Percentiles rank a stretch among this genome's conserved stretches.
These are phyloP conservation scores for Vombatus ursinus DNA, from an alignment of 2,113 vertebrate genomes.

Conservation along the genomic window DNA sequence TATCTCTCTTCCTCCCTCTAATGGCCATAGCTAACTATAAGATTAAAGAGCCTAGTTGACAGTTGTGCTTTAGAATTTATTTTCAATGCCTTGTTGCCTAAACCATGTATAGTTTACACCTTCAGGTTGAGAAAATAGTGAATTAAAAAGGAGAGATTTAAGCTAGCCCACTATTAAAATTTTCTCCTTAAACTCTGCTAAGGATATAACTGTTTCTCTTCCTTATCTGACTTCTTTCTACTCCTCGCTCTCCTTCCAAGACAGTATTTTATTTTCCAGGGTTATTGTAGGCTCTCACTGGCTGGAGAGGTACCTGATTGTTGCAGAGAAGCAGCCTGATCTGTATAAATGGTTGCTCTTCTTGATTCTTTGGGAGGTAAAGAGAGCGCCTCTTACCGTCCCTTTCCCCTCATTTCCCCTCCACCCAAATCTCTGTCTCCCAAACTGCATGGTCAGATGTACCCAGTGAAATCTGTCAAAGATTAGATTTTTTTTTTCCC, in stretches of 20 bases:
- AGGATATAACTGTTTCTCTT: slow-evolving; percentile 47
- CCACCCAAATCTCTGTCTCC: slow-evolving; percentile 70
- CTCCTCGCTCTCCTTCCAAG: slow-evolving; percentile 61
- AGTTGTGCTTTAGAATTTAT: slow-evolving; percentile 62
- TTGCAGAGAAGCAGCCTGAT: slow-evolving; percentile 55
- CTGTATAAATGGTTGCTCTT: slow-evolving; percentile 61
- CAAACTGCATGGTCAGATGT: slow-evolving; percentile 78
- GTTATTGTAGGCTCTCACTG: slow-evolving; percentile 63
- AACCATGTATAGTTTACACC: slow-evolving; percentile 58
- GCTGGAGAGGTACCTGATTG: slow-evolving; percentile 56
- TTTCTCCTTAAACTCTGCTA: slow-evolving; percentile 61
- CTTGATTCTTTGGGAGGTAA: slow-evolving; percentile 64
- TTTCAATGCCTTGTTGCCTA: slow-evolving; percentile 61
- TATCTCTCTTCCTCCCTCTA: slow-evolving; percentile 43
- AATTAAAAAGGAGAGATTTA: slow-evolving; percentile 46
- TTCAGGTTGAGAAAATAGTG: slow-evolving; percentile 36
- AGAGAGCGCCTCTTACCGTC: slow-evolving; percentile 62
- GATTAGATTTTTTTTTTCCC: slow-evolving; percentile 65
- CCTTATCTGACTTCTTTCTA: slow-evolving; percentile 58
- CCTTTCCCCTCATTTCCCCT: background rate
- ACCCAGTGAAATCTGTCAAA: slow-evolving; percentile 74
- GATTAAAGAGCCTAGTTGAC: slow-evolving; percentile 56
- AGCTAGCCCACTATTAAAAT: slow-evolving; percentile 34
- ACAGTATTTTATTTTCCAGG: slow-evolving; percentile 62
- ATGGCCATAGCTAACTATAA: slow-evolving; percentile 45